These are phyloP conservation scores for Arvicanthis niloticus DNA, from an alignment of 2,113 vertebrate species.

Conservation along the genomic window DNA sequence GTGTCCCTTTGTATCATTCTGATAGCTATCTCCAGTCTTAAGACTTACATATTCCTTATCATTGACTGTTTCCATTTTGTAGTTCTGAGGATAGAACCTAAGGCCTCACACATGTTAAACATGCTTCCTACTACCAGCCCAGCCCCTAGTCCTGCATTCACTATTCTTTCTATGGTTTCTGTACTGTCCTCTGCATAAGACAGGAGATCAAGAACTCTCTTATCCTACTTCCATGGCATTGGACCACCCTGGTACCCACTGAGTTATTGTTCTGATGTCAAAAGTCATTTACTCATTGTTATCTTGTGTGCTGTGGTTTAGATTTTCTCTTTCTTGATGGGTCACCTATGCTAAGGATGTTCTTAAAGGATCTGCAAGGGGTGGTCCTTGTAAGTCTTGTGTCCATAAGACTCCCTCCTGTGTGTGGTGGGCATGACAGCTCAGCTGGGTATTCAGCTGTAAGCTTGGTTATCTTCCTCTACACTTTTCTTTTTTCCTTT, in stretches of 20 bases:
- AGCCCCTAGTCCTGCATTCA: too few species aligned
- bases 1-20: background rate
- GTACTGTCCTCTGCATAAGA: background rate
- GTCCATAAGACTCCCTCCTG: background rate
- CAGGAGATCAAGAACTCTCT: background rate
- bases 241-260: background rate
- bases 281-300: background rate
- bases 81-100: background rate
- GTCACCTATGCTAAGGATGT: background rate
- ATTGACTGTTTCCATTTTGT: background rate
- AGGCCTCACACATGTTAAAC: background rate
- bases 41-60: rapidly evolving
- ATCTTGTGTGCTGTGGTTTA: background rate
- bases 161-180: background rate
- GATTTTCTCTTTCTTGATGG: background rate
- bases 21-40: background rate
- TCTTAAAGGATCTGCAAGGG: background rate
- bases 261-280: background rate
- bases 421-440: background rate
- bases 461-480: background rate
- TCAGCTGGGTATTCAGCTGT: background rate
- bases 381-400: background rate
- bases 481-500: background rate
- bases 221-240: rapidly evolving
- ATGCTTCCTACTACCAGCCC: background rate